A percentile compares a stretch with the other conserved stretches of the same genome.
Evolutionary conservation across 37 sponge, comb jelly and placozoan species (phyloP).

Genomic region (Diacarnus erythraeanus): DNA sequence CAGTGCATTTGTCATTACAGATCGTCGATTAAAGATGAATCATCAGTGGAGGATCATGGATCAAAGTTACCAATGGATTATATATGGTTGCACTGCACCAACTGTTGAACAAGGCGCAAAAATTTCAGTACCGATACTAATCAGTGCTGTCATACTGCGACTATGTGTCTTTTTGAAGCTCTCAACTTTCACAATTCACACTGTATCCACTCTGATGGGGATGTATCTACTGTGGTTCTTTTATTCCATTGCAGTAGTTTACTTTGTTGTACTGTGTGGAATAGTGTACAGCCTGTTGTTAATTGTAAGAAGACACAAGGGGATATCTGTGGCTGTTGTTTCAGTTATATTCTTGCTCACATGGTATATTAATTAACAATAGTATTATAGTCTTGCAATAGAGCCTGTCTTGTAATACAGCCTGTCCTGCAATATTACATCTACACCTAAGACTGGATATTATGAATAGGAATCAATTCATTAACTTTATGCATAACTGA

Average conservation of each 20-base stretch:
- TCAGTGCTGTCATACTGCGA: constrained; percentile 16
- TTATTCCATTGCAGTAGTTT: constrained; percentile 42
- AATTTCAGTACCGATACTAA: constrained; percentile 17
- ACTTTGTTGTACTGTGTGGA: constrained; percentile 46
- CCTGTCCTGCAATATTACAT: too few relatives aligned
- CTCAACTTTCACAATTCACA: not conserved
- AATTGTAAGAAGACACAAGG: constrained; percentile 8
- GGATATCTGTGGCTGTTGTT: constrained; percentile 17
- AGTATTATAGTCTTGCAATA: not conserved
- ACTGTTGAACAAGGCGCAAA: constrained; percentile 29
- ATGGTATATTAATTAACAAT: constrained; percentile 46
- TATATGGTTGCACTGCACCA: constrained; percentile 22
- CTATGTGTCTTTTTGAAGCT: constrained; percentile 12
- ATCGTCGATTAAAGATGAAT: not conserved
- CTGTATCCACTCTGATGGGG: constrained; percentile 33
- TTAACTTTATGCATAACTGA: too few relatives aligned
- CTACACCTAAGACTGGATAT: too few relatives aligned
- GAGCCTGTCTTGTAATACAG: too few relatives aligned
- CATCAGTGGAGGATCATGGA: constrained; percentile 4
- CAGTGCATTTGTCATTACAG: not conserved
- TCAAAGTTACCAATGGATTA: constrained; percentile 22
- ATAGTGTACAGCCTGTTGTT: constrained; percentile 43
- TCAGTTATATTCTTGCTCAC: constrained; percentile 33
- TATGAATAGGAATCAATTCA: too few relatives aligned
- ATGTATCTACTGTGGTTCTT: constrained; percentile 47